A percentile compares a stretch with the other conserved stretches of the same genome.
Evolutionary conservation across 2,113 vertebrate species (phyloP).

Genomic region (Phylloscopus trochiloides): DNA sequence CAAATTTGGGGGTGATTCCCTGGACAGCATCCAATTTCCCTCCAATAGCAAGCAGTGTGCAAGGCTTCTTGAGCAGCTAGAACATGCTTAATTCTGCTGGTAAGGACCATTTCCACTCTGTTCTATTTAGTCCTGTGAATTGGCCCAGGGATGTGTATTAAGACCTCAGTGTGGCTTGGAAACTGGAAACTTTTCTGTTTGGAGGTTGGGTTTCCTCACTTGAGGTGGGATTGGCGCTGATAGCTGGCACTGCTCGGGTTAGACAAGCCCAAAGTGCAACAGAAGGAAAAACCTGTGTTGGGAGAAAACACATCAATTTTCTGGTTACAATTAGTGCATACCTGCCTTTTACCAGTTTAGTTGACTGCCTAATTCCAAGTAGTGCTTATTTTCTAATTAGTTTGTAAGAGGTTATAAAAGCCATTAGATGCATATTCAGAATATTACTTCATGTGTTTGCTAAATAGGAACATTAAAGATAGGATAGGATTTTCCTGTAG

Average conservation of each 20-base stretch:
- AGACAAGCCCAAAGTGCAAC: neutral
- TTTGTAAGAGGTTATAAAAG: neutral
- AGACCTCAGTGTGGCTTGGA: neutral
- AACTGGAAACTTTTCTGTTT: neutral
- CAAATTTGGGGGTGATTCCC: neutral
- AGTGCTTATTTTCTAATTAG: neutral
- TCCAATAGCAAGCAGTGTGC: neutral
- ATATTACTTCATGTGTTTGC: neutral
- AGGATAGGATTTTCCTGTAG: neutral
- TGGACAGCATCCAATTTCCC: fast-evolving
- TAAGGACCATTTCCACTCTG: neutral
- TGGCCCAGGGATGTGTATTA: neutral
- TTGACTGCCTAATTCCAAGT: neutral
- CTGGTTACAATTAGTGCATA: neutral
- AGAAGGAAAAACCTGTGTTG: neutral
- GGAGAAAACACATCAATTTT: neutral
- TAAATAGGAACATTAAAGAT: neutral
- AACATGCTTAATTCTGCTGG: neutral
- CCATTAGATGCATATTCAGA: neutral
- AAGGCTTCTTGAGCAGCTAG: neutral
- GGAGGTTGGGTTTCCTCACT: neutral
- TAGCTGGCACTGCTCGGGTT: neutral
- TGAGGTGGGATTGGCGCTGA: fast-evolving
- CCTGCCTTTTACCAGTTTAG: neutral
- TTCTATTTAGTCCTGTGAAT: neutral